Evolutionary conservation across 2,888 invertebrate species (phyloP), one percentile per base, ranked within the genome.

Genomic region (Psococerastis gibbosa): DNA sequence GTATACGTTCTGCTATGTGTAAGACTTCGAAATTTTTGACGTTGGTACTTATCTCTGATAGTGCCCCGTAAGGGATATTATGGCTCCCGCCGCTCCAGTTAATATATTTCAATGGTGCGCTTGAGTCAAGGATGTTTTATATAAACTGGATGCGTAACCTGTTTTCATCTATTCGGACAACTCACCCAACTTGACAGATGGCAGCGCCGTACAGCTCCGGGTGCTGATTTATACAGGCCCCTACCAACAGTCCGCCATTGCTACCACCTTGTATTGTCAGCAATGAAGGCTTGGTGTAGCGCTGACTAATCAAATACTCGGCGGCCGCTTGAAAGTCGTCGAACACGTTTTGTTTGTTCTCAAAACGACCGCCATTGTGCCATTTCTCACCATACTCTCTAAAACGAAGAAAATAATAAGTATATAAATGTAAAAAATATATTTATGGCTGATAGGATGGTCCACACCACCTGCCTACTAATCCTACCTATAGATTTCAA

Each of bases 301-400:
- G 71, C 52, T 84, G 72, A 4, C 65, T 57, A 18, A 89, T 70
- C 35, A 97, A 72, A 66, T 82, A 91, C 61, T 92, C 78, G 0
- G 87, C 95, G 1, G 94, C 92, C 44, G 73, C 68, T 57, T 87
- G 84, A 64, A 98, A 95, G 67, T 98, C 98, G 63, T 95, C 85
- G 62, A 97, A 97, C 35, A 82, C 84, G 63, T 97, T 97, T 66
- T 97, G 95, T 59, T 97, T 98, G 58, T 92, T 89, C 2, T 77
- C 70, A 48, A 85, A 68, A 17, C 85, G 78, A 2, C 95, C 98
- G 4, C 71, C 83, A 60, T 92, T 84, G 65, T 97, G 95, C 97
- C 97, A 98, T 52, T 78, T 78, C 61, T 94, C 88, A 33, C 97
- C 97, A 62, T 95, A 98, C 60, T 98, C 97, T 2, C 89, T 88